Evolutionary conservation across 2,797 vertebrate species (phyloP).

Genomic region (Furcifer pardalis): DNA sequence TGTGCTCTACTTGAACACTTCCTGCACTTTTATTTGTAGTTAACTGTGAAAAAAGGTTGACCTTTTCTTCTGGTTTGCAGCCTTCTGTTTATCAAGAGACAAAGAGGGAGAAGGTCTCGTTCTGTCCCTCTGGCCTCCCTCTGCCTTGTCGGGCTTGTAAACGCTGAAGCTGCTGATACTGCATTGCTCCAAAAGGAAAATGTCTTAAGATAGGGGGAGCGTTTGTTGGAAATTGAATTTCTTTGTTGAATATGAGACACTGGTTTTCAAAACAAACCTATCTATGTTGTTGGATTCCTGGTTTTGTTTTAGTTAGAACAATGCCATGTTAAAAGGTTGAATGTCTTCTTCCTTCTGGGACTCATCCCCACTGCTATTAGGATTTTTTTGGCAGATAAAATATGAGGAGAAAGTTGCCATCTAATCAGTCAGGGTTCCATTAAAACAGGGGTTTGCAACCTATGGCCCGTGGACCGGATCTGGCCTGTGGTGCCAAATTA

Average conservation of each 20-base stretch:
- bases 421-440: constrained; percentile 18
- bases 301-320: constrained; percentile 36
- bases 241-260: constrained; percentile 8
- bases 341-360: constrained; percentile 45
- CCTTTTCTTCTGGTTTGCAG: constrained; percentile 58
- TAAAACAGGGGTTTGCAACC: no score
- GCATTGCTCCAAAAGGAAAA: constrained; percentile 32
- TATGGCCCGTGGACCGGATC: no score
- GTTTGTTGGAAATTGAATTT: constrained; percentile 31
- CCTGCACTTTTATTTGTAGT: constrained; percentile 92
- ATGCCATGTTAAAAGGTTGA: constrained; percentile 72
- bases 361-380: constrained; percentile 54
- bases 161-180: constrained; percentile 40
- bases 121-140: constrained; percentile 31
- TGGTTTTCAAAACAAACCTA: constrained; percentile 53
- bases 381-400: constrained; percentile 28
- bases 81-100: constrained; percentile 64
- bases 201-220: constrained; percentile 46
- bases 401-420: constrained; percentile 13
- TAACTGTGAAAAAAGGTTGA: constrained; percentile 78
- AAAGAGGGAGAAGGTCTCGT: constrained; percentile 66
- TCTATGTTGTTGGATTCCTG: constrained; percentile 48
- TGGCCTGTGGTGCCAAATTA: no score
- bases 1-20: constrained; percentile 94
- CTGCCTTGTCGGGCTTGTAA: constrained; percentile 5